phyloP scores from a whole-genome alignment of 2,797 vertebrate genomes.

The Taeniopygia guttata region DNA sequence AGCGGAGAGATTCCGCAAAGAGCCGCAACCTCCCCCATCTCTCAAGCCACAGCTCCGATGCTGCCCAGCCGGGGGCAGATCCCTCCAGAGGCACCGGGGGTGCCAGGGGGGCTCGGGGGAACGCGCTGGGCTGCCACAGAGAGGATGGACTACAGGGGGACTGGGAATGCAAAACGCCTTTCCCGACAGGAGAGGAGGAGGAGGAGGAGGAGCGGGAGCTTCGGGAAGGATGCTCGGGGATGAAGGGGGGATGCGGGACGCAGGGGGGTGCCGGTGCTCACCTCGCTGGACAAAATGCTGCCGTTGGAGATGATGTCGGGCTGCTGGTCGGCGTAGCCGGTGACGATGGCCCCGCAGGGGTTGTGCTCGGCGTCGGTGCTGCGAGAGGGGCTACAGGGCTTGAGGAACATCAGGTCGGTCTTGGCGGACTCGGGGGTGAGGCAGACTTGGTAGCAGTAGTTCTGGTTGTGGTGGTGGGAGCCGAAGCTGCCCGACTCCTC shows the following conservation, averaged over 20 bases:
- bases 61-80: neutral
- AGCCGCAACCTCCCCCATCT: neutral
- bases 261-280: constrained; percentile 79
- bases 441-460: constrained; percentile 99
- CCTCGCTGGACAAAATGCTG: constrained; percentile 94
- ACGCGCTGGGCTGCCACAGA: constrained; percentile 7
- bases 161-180: neutral
- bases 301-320: constrained; percentile 98
- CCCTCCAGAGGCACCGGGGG: neutral
- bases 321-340: constrained; percentile 92
- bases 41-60: neutral
- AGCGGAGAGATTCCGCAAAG: neutral
- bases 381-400: constrained; percentile 92
- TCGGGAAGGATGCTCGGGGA: neutral
- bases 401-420: constrained; percentile 98
- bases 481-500: constrained; percentile 89
- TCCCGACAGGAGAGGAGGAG: too few relatives aligned
- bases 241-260: neutral
- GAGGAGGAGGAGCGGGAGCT: neutral
- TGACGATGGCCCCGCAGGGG: constrained; percentile 91
- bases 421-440: constrained; percentile 97
- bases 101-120: fast-evolving
- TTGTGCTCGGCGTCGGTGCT: constrained; percentile 91
- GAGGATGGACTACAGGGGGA: neutral
- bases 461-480: constrained; percentile 93